Conservation (phyloP, 35 echinoderm and acorn worm species). For the Acanthaster planci region DNA sequence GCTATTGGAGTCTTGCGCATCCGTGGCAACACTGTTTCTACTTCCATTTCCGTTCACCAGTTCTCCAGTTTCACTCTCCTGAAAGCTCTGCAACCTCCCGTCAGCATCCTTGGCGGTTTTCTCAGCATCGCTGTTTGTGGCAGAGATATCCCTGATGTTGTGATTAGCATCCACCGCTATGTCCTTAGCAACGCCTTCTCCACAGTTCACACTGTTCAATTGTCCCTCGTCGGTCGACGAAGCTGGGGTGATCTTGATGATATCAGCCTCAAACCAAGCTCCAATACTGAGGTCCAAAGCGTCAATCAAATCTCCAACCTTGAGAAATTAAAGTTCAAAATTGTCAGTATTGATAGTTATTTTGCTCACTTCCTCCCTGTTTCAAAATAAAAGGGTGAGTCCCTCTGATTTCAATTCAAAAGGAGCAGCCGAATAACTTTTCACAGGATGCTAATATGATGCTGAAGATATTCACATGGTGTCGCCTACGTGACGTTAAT, state of each 20-base stretch:
- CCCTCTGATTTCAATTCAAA: no score
- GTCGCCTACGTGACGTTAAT: no score
- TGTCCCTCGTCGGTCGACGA: slow-evolving; percentile 35
- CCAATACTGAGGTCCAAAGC: slow-evolving; percentile 91
- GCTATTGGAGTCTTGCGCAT: no score
- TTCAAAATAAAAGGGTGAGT: no score
- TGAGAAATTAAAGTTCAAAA: background rate
- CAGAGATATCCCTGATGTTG: background rate
- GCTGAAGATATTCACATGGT: no score
- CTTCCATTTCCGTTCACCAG: slow-evolving; percentile 1
- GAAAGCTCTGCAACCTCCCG: background rate
- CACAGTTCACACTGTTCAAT: slow-evolving; percentile 22
- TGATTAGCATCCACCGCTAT: background rate
- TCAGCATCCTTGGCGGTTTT: slow-evolving; percentile 24
- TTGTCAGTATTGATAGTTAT: no score
- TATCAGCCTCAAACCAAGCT: slow-evolving; percentile 96
- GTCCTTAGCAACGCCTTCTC: slow-evolving; percentile 21
- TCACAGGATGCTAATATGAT: no score
- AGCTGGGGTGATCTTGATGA: slow-evolving; percentile 60
- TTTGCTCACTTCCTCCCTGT: no score
- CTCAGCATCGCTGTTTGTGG: slow-evolving; percentile 6
- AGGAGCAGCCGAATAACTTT: no score
- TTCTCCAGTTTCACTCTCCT: background rate
- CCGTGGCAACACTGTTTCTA: background rate
- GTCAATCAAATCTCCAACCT: slow-evolving; percentile 93